phyloP scores from a whole-genome alignment of 2,888 invertebrate genomes.

The Caenorhabditis becei region DNA sequence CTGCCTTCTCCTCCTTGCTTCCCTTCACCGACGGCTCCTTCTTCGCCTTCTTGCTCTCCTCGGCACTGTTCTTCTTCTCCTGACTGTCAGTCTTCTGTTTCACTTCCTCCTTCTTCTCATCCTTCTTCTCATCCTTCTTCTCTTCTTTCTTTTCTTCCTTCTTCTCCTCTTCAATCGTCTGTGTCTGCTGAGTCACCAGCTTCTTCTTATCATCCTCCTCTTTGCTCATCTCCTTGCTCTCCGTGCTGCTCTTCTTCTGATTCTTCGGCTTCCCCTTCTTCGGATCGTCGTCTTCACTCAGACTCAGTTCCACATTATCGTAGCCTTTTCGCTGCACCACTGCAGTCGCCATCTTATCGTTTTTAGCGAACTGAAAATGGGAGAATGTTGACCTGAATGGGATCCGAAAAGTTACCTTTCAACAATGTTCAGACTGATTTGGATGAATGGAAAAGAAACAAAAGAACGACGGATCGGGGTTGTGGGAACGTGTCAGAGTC shows the following conservation, averaged over 20 bases:
- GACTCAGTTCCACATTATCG: slow-evolving; percentile 50
- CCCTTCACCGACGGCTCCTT: slow-evolving; percentile 21
- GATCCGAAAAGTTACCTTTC: slow-evolving; percentile 11
- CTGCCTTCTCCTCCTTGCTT: background rate
- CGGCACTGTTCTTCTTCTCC: slow-evolving; percentile 13
- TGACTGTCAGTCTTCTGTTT: slow-evolving; percentile 15
- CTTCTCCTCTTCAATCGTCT: slow-evolving; percentile 25
- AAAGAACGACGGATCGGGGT: too few relatives aligned
- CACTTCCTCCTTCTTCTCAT: background rate
- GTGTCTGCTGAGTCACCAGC: slow-evolving; percentile 24
- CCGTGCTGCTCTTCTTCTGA: slow-evolving; percentile 29
- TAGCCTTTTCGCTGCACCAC: slow-evolving; percentile 49
- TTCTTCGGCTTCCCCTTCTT: slow-evolving; percentile 14
- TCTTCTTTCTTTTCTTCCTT: slow-evolving; percentile 13
- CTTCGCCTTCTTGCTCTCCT: slow-evolving; percentile 21
- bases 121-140: background rate
- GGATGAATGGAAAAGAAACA: background rate
- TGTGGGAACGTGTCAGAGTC: too few relatives aligned
- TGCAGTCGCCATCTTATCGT: slow-evolving; percentile 35
- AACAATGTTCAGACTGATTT: slow-evolving; percentile 20
- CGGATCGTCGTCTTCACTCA: slow-evolving; percentile 43
- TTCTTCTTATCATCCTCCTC: slow-evolving; percentile 40
- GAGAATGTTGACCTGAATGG: background rate
- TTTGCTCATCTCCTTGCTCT: slow-evolving; percentile 18
- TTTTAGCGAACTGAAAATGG: slow-evolving; percentile 34